phyloP scores from a whole-genome alignment of 2,888 invertebrate species.

The Leptopilina drosophilae region DNA sequence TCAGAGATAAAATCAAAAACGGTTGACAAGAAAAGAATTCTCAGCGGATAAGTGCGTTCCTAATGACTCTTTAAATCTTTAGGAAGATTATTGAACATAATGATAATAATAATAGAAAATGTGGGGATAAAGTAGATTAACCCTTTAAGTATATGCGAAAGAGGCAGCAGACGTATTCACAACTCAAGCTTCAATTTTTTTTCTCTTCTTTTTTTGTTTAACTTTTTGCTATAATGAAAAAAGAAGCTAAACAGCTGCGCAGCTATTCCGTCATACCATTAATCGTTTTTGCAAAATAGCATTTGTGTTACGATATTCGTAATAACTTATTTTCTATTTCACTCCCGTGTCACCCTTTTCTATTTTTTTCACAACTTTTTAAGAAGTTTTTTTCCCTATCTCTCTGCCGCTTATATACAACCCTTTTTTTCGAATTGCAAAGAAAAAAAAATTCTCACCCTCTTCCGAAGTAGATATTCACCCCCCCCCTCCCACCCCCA shows the following conservation, averaged over 20 bases:
- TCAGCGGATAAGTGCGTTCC: too few relatives aligned
- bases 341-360: not conserved
- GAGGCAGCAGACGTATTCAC: not conserved
- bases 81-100: not conserved
- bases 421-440: not conserved
- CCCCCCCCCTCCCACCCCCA: too few relatives aligned
- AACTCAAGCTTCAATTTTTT: not conserved
- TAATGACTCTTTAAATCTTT: not conserved
- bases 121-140: not conserved
- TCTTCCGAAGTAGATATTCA: not conserved
- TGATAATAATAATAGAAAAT: not conserved
- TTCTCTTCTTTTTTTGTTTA: not conserved
- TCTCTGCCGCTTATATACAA: not conserved
- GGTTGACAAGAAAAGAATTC: too few relatives aligned
- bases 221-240: not conserved
- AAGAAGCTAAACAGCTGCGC: conserved; percentile 1
- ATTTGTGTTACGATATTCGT: not conserved
- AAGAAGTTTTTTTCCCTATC: not conserved
- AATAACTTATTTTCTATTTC: conserved; percentile 16
- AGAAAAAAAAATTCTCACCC: not conserved
- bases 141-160: not conserved
- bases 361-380: conserved; percentile 8
- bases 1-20: too few relatives aligned
- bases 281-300: conserved; percentile 13
- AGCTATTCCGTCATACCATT: not conserved